These are phyloP conservation scores for Sebastes variabilis DNA, from an alignment of 2,797 vertebrate genomes.

Conservation along the genomic window DNA sequence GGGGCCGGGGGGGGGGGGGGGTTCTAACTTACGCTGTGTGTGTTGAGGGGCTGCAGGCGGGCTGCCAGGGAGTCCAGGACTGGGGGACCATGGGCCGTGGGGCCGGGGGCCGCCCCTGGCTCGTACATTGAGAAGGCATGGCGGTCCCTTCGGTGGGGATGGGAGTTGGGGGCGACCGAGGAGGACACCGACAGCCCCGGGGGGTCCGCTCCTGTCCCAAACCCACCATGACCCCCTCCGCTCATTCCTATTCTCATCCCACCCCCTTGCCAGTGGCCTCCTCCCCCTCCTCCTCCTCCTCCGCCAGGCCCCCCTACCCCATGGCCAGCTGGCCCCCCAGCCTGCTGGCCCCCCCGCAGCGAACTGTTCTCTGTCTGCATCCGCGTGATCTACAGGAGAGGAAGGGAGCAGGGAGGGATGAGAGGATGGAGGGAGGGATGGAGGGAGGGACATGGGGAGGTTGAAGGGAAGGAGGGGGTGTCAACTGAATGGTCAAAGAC, in stretches of 20 bases:
- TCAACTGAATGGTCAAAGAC: constrained; percentile 73
- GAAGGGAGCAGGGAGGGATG: constrained; percentile 50
- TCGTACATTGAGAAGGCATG: constrained; percentile 98
- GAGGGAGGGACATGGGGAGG: constrained; percentile 56
- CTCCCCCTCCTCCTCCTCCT: constrained; percentile 62
- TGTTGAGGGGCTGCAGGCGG: constrained; percentile 92
- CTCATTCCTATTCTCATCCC: constrained; percentile 72
- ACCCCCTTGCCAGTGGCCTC: constrained; percentile 68
- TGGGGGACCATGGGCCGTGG: constrained; percentile 88
- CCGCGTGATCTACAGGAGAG: constrained; percentile 92
- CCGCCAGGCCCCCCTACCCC: constrained; percentile 73
- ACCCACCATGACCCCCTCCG: constrained; percentile 63
- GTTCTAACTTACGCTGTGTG: constrained; percentile 88
- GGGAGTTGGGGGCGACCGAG: constrained; percentile 62
- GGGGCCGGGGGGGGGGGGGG: constrained; percentile 18
- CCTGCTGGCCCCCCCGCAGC: constrained; percentile 91
- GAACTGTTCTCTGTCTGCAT: constrained; percentile 94
- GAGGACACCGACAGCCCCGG: constrained; percentile 62
- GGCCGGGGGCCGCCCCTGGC: constrained; percentile 87
- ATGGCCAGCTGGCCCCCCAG: constrained; percentile 79
- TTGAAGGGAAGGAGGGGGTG: constrained; percentile 44
- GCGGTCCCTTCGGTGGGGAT: constrained; percentile 87
- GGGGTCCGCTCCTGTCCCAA: constrained; percentile 62
- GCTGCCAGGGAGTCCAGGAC: constrained; percentile 89
- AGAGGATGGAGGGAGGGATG: constrained; percentile 60